Conservation (phyloP, 2,888 invertebrate species). For the Microctonus hyperodae region DNA sequence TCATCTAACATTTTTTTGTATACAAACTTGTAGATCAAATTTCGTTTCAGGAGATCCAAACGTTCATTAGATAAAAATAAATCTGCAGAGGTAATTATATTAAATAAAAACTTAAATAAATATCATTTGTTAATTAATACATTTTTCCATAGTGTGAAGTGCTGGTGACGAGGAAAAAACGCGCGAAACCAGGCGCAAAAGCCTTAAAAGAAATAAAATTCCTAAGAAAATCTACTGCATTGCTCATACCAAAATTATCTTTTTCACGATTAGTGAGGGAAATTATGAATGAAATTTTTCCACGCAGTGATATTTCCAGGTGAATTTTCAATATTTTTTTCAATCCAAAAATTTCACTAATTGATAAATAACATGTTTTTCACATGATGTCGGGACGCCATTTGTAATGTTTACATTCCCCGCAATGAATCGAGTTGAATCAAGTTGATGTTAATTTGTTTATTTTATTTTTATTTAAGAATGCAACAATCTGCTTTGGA, state of each 20-base stretch:
- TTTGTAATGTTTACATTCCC: background rate
- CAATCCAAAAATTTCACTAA: background rate
- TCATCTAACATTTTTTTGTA: background rate
- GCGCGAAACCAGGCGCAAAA: background rate
- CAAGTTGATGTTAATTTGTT: background rate
- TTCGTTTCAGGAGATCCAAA: background rate
- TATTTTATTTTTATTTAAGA: constrained; percentile 38
- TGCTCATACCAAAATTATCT: constrained; percentile 62
- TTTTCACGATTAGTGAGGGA: constrained; percentile 64
- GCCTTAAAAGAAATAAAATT: constrained; percentile 51
- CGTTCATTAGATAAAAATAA: background rate
- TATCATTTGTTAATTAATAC: background rate
- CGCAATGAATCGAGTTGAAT: background rate
- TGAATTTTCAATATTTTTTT: constrained; percentile 31
- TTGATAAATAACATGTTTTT: background rate
- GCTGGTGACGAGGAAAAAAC: constrained; percentile 22
- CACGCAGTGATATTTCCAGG: constrained; percentile 41
- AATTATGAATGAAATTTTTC: constrained; percentile 54
- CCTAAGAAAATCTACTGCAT: constrained; percentile 49
- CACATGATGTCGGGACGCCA: background rate
- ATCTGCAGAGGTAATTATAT: background rate
- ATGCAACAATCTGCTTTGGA: constrained; percentile 61
- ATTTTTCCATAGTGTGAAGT: constrained; percentile 35
- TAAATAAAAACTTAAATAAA: background rate
- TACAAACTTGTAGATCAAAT: background rate